Evolutionary conservation across 2,888 invertebrate genomes (phyloP), one percentile per base, ranked within the genome.

Genomic region (Lepidocyrtinus sp.): DNA sequence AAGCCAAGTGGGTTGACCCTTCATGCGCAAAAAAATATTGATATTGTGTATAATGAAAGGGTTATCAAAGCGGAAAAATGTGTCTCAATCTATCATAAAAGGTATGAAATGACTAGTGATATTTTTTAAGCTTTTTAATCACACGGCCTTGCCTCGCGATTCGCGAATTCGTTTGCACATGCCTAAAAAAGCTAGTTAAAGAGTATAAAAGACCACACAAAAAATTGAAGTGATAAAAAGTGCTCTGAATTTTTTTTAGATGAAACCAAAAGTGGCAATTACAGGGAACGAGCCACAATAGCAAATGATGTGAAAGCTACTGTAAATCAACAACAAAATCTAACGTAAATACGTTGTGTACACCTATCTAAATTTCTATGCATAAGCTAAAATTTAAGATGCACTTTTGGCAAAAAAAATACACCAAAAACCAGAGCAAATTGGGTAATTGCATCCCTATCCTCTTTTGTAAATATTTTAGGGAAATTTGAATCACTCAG

Each of bases 291-390:
- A 50, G 50, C 50, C 50, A 25, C 45, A 36, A 65, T 71, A 70
- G 65, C 76, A 77, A 71, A 72, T 50, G 46, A 46, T 72, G 77
- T 67, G 77, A 77, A 77, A 77, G 77, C 77, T 72, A 50, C 50
- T 50, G 50, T 50, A 12, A 7, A 7, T 50, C 74, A 26, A 36
- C 59, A 12, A n/a, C 9, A 67, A 1, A 62, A 9, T 26, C 27
- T 21, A 62, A 63, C 36, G 69, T 46, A 12, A 36, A 36, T 36
- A 36, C 36, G 5, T 36, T 36, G n/a, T n/a, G n/a, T n/a, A n/a
- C n/a, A n/a, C n/a, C n/a, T n/a, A n/a, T n/a, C n/a, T n/a, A n/a
- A n/a, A n/a, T n/a, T n/a, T n/a, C 21, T 27, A 15, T 46, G 17
- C 65, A 36, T 36, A 24, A 36, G 36, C 45, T 21, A 21, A 64